Conservation (phyloP, 1,140 invertebrate genomes). For the Hyles euphorbiae region DNA sequence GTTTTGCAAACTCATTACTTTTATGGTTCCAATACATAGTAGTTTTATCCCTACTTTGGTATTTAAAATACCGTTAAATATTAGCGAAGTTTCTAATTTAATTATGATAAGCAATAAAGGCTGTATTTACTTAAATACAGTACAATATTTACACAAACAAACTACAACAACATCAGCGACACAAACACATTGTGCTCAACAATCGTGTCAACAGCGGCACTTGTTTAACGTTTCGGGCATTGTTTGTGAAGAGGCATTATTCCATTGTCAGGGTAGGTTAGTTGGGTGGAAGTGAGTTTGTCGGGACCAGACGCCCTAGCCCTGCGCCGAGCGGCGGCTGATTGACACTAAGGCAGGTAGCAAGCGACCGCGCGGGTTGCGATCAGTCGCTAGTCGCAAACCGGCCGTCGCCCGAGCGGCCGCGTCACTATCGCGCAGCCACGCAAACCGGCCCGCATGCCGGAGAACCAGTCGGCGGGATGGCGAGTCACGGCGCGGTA, state of each 20-base stretch:
- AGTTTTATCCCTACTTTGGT: too few species aligned
- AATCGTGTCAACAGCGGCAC: too few species aligned
- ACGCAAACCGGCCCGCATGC: slow-evolving; percentile 44
- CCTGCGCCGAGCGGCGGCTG: slow-evolving; percentile 31
- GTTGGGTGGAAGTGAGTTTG: slow-evolving; percentile 12
- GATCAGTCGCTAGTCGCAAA: slow-evolving; percentile 55
- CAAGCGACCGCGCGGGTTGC: slow-evolving; percentile 23
- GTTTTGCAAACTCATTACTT: too few species aligned
- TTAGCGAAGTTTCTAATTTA: too few species aligned
- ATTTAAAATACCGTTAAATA: too few species aligned
- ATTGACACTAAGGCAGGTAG: slow-evolving; percentile 58
- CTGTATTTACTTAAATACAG: too few species aligned
- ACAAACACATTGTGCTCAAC: too few species aligned
- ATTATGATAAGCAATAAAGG: too few species aligned
- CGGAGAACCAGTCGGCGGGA: slow-evolving; percentile 59
- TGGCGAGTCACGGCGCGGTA: slow-evolving; percentile 54
- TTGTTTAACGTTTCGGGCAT: not conserved
- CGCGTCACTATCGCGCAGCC: slow-evolving; percentile 24
- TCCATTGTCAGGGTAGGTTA: slow-evolving; percentile 41
- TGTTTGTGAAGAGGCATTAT: slow-evolving; percentile 20
- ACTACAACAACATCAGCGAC: too few species aligned
- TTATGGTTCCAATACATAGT: too few species aligned
- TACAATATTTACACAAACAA: too few species aligned
- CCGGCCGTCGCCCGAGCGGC: slow-evolving; percentile 46
- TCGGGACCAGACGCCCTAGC: slow-evolving; percentile 8